Conservation (phyloP, 2,113 vertebrate genomes). For the Campylorhamphus procurvoides region DNA sequence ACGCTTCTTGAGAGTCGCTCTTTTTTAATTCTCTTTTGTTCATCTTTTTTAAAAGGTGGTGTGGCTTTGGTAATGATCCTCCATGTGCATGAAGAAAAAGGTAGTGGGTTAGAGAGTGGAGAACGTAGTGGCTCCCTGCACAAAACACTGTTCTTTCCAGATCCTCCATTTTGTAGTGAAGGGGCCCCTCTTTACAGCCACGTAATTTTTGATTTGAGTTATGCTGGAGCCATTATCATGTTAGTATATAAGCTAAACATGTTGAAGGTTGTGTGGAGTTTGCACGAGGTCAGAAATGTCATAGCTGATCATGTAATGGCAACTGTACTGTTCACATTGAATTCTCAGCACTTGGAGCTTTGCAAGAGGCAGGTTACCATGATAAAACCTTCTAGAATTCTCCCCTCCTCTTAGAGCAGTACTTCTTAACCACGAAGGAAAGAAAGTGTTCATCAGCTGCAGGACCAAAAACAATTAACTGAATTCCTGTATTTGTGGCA, state of each 20-base stretch:
- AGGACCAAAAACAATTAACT: neutral
- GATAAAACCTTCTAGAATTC: neutral
- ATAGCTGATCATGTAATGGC: neutral
- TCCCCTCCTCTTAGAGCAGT: neutral
- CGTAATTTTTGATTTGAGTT: neutral
- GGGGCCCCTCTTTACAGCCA: rapidly evolving
- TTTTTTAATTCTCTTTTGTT: neutral
- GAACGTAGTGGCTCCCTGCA: neutral
- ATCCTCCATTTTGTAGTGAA: neutral
- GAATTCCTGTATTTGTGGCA: neutral
- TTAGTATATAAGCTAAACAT: neutral
- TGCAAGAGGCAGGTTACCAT: neutral
- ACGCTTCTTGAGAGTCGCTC: neutral
- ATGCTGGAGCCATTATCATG: rapidly evolving
- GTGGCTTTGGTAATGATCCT: neutral
- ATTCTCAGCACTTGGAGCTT: neutral
- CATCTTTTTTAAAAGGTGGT: neutral
- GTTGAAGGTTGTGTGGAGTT: neutral
- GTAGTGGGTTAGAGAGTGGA: neutral
- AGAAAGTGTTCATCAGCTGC: neutral
- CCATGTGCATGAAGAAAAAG: neutral
- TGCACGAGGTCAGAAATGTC: neutral
- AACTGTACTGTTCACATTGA: neutral
- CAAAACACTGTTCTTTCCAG: neutral
- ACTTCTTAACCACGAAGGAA: neutral